Base-by-base conservation (phyloP, 2,888 invertebrate genomes). In the Andrena fulva region DNA sequence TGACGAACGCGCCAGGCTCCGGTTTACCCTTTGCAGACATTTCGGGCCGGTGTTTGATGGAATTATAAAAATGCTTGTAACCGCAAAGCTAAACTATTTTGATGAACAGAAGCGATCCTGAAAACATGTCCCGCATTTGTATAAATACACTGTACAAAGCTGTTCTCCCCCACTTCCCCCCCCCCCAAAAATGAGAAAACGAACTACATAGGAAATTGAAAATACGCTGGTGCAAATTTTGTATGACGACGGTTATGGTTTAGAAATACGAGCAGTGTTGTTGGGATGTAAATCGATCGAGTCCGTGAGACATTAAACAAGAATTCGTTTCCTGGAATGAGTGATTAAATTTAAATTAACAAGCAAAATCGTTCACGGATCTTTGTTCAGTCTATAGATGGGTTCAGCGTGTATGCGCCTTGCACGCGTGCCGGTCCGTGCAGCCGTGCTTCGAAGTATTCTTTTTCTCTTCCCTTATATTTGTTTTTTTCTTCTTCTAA, bases 181-280 rank as follows among this genome's bases (percentile, higher is more conserved):
- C 1, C 0, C 35, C 35, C 42, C 67, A 72, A 68, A 42, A 62
- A 29, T 59, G 10, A 56, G 56, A 68, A 48, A 59, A 52, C n/a
- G 54, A 56, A 69, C 20, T 80, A 67, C 8, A 74, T 69, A 64
- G 64, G 50, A 76, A 73, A 56, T 42, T 50, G 52, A 82, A 56
- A 77, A 64, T 82, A 85, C 74, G 77, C 66, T 80, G 74, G 60
- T 81, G 56, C 62, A 68, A 68, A 78, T 81, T 85, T 81, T 85
- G 62, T 42, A 72, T 27, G 73, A 50, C 56, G 74, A 85, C 79
- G 74, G 79, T 85, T 80, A 80, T 20, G 54, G 54, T 85, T 86
- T 84, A 87, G 81, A 84, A 85, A 83, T 82, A 85, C 70, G 80
- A 86, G 68, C 85, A 85, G 77, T 72, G 85, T 85, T 83, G 82